Conservation (phyloP, 2,113 vertebrate species). For the Trematomus loennbergii region DNA sequence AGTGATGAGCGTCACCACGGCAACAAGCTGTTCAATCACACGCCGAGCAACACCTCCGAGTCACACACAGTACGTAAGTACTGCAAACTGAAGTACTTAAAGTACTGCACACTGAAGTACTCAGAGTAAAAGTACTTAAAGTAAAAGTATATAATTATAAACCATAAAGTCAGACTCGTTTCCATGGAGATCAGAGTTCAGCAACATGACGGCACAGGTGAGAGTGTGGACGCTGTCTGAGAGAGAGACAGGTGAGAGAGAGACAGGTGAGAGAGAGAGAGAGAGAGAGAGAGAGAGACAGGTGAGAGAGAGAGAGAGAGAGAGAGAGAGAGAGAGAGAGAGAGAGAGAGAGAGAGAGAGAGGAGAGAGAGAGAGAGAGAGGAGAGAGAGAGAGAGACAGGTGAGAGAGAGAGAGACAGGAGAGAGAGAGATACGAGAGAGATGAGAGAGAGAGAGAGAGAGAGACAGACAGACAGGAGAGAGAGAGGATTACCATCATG, state of each 20-base stretch:
- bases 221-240: constrained; percentile 91
- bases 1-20: no score
- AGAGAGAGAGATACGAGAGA: neutral
- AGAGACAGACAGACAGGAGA: neutral
- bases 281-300: neutral
- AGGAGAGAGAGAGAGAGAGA: no score
- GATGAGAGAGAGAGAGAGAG: neutral
- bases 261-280: neutral
- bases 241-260: neutral
- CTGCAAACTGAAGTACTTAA: no score
- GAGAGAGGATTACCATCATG: neutral
- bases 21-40: no score
- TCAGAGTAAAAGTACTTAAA: no score
- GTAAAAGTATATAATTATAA: no score
- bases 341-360: no score
- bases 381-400: no score
- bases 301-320: neutral
- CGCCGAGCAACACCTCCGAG: no score
- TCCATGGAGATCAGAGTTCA: constrained; percentile 97
- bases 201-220: constrained; percentile 94
- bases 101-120: no score
- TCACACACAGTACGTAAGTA: no score
- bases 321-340: no score
- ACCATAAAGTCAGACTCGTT: constrained; percentile 75
- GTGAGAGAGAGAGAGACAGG: neutral